Evolutionary conservation across 2,113 vertebrate species (phyloP).

Genomic region (Acrocephalus arundinaceus): DNA sequence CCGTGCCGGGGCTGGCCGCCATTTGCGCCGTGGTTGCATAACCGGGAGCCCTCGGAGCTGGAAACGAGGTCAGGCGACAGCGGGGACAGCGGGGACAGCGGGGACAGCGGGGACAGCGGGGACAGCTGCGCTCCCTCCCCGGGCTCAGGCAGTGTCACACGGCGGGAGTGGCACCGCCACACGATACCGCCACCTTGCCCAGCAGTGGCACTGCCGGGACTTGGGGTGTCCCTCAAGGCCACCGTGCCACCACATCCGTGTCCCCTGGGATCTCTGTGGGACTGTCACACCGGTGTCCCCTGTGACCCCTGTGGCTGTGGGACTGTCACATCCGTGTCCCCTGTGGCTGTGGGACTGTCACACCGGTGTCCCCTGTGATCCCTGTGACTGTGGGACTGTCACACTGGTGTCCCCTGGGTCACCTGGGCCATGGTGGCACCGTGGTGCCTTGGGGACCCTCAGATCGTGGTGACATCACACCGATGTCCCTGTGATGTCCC

Average conservation of each 20-base stretch:
- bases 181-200: background rate
- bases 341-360: background rate
- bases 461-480: fast-evolving
- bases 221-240: fast-evolving
- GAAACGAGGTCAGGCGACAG: background rate
- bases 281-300: background rate
- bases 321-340: background rate
- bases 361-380: fast-evolving
- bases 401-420: background rate
- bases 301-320: background rate
- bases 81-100: background rate
- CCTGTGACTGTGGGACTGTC: background rate
- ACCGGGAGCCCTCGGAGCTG: background rate
- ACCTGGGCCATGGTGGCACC: background rate
- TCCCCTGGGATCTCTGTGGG: fast-evolving
- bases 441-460: too few relatives aligned
- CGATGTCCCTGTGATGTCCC: background rate
- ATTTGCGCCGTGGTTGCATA: background rate
- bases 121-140: background rate
- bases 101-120: background rate
- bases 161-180: background rate
- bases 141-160: background rate
- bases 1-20: background rate
- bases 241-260: fast-evolving
- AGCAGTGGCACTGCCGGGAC: fast-evolving